Conservation (phyloP, 2,797 vertebrate genomes). For the Pantherophis vulpinus region DNA sequence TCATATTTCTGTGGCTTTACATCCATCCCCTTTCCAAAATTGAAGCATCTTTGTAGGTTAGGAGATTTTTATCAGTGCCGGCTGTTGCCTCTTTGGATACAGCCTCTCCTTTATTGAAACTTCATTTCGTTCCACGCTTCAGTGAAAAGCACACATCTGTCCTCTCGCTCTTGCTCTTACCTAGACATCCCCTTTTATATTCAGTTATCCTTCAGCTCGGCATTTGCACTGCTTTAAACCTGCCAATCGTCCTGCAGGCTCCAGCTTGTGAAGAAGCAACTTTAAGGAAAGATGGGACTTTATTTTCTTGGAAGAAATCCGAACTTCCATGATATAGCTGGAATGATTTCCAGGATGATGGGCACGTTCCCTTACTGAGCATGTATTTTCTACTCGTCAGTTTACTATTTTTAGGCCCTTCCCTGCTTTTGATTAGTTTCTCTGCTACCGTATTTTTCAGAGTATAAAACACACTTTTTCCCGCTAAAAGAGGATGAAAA, state of each 20-base stretch:
- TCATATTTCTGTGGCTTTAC: neutral
- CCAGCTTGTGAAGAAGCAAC: neutral
- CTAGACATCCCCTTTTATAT: neutral
- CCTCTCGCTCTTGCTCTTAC: neutral
- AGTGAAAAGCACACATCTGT: neutral
- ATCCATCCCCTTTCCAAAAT: neutral
- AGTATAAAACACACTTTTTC: too few species aligned
- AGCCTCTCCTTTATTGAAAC: neutral
- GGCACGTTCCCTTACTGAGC: neutral
- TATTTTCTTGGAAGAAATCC: neutral
- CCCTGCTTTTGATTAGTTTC: slow-evolving; percentile 14
- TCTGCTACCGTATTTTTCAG: neutral
- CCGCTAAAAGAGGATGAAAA: too few species aligned
- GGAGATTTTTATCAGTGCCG: neutral
- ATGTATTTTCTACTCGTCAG: neutral
- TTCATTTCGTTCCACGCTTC: neutral
- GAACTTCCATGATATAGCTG: neutral
- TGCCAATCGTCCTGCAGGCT: slow-evolving; percentile 3
- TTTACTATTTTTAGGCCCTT: neutral
- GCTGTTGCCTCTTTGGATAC: neutral
- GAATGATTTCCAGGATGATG: neutral
- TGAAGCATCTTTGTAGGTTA: neutral
- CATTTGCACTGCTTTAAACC: slow-evolving; percentile 1
- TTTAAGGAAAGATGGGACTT: neutral
- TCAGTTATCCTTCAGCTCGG: neutral